Evolutionary conservation across 2,797 vertebrate species (phyloP).

Genomic region (Balearica regulorum): DNA sequence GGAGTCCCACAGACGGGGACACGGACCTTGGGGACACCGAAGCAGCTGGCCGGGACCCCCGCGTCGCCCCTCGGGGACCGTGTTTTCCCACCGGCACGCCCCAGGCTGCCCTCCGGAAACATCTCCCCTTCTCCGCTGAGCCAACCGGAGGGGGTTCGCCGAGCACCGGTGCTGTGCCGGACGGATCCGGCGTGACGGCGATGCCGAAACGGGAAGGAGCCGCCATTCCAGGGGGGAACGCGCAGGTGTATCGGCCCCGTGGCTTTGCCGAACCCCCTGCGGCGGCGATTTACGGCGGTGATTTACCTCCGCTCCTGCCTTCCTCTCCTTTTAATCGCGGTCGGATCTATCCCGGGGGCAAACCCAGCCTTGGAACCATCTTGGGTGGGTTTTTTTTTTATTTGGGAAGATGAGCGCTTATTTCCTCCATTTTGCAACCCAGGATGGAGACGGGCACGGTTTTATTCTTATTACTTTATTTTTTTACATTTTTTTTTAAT

Average conservation of each 20-base stretch:
- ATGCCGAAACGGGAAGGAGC: neutral
- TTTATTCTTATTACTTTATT: neutral
- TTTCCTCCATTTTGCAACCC: constrained; percentile 13
- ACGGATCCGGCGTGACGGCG: neutral
- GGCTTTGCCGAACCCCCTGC: neutral
- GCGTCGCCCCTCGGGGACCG: accelerated
- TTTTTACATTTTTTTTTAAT: neutral
- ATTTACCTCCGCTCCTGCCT: neutral
- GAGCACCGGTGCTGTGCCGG: accelerated
- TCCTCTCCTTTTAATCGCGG: neutral
- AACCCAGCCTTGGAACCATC: neutral
- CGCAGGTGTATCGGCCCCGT: accelerated
- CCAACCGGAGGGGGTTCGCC: neutral
- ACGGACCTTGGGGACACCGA: neutral
- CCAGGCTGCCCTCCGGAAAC: neutral
- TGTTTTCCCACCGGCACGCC: neutral
- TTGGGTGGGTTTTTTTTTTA: neutral
- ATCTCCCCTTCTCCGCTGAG: neutral
- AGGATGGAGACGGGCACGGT: neutral
- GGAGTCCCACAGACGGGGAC: accelerated
- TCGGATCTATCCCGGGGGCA: neutral
- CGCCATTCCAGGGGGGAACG: accelerated
- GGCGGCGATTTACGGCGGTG: neutral
- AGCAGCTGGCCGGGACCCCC: accelerated
- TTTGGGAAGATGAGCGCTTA: neutral